These are phyloP conservation scores for Enteromius trimaculatus DNA, from an alignment of 2,797 vertebrate species.

Conservation along the genomic window DNA sequence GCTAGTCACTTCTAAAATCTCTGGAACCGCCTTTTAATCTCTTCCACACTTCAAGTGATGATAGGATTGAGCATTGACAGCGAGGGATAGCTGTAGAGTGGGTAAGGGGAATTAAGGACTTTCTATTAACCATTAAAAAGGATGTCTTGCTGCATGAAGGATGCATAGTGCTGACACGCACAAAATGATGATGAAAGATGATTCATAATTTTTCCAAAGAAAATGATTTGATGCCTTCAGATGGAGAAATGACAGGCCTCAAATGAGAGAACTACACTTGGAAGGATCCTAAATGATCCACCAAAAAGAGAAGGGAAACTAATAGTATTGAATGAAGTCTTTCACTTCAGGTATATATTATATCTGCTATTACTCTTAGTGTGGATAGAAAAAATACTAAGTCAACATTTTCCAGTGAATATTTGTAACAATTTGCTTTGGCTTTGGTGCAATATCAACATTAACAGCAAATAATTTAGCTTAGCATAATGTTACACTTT, in stretches of 20 bases:
- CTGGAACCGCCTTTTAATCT: not conserved
- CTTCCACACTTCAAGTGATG: slow-evolving; percentile 12
- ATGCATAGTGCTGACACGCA: slow-evolving; percentile 7
- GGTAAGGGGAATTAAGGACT: not conserved
- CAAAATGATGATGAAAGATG: not conserved
- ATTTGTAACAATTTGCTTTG: not conserved
- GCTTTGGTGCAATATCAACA: not conserved
- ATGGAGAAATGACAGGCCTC: not conserved
- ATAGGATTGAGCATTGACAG: slow-evolving; percentile 5
- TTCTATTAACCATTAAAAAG: not conserved
- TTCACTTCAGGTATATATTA: not conserved
- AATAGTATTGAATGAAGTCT: not conserved
- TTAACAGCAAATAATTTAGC: not conserved
- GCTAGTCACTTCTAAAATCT: not conserved
- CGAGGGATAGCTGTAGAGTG: not conserved
- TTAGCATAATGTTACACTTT: not conserved
- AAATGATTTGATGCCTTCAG: not conserved
- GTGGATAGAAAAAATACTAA: not conserved
- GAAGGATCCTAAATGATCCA: not conserved
- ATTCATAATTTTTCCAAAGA: slow-evolving; percentile 19
- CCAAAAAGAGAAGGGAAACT: not conserved
- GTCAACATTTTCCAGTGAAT: not conserved
- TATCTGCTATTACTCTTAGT: not conserved
- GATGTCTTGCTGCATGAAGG: not conserved
- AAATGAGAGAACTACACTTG: not conserved